Evolutionary conservation across 2,888 invertebrate genomes (phyloP).

Genomic region (Coleophora flavipennella): DNA sequence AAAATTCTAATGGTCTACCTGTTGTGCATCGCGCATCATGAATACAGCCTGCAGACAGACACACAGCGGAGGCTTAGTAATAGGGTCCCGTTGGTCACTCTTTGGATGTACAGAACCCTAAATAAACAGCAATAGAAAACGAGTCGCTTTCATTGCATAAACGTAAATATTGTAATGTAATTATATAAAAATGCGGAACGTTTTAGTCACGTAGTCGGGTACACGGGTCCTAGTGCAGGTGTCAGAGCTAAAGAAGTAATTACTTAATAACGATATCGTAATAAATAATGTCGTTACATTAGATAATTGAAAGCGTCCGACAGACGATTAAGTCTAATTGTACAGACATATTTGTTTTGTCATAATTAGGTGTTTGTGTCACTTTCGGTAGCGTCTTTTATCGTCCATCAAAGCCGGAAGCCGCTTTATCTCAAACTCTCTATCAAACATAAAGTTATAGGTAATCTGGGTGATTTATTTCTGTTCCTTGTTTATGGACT

Average conservation of each 20-base stretch:
- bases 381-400: constrained; percentile 1
- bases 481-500: too few relatives aligned
- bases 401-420: not conserved
- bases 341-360: constrained; percentile 10
- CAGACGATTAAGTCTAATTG: constrained; percentile 19
- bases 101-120: too few relatives aligned
- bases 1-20: too few relatives aligned
- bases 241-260: too few relatives aligned
- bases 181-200: constrained; percentile 26
- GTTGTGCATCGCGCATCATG: too few relatives aligned
- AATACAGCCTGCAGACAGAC: too few relatives aligned
- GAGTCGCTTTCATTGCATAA: constrained; percentile 17
- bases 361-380: constrained; percentile 11
- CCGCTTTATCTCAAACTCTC: not conserved
- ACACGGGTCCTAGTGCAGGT: constrained; percentile 3
- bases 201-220: constrained; percentile 24
- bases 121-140: constrained; percentile 16
- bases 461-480: too few relatives aligned
- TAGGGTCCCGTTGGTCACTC: too few relatives aligned
- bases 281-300: constrained; percentile 17
- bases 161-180: constrained; percentile 9
- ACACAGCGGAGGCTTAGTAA: too few relatives aligned
- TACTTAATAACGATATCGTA: not conserved
- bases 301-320: constrained; percentile 25
- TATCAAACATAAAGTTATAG: too few relatives aligned